Evolutionary conservation across 2,888 invertebrate species (phyloP).

Genomic region (Eupithecia insigniata): DNA sequence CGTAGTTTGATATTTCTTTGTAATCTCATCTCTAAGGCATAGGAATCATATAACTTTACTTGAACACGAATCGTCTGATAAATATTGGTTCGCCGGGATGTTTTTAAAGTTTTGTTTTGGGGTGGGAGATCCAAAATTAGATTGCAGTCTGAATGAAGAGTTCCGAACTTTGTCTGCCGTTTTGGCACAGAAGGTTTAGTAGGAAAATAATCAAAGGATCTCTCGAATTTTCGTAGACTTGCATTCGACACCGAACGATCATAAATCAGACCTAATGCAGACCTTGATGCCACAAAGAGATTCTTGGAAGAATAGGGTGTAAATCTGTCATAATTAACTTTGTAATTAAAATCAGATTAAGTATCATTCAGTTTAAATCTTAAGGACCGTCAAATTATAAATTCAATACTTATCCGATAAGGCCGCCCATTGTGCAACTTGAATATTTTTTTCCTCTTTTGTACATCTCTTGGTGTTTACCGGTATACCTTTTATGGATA

Average conservation of each 20-base stretch:
- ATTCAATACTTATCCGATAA: not conserved
- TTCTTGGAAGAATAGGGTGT: not conserved
- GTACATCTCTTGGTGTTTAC: not conserved
- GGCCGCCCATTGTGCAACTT: not conserved
- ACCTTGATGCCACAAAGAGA: not conserved
- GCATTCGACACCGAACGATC: not conserved
- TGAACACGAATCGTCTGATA: constrained; percentile 14
- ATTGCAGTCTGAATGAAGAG: constrained; percentile 50
- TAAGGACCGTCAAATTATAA: not conserved
- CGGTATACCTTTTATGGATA: no score
- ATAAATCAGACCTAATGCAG: not conserved
- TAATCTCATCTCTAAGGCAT: not conserved
- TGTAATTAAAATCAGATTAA: not conserved
- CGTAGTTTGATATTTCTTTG: not conserved
- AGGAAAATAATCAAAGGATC: not conserved
- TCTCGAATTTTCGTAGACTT: not conserved
- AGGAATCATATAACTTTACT: constrained; percentile 2
- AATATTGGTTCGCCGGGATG: constrained; percentile 39
- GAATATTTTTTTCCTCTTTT: not conserved
- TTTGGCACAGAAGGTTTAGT: constrained; percentile 5
- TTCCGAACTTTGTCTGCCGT: constrained; percentile 45
- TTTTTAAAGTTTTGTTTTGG: constrained; percentile 48
- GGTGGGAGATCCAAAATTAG: constrained; percentile 49
- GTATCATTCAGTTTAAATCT: constrained; percentile 3
- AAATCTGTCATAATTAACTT: not conserved